phyloP scores from a whole-genome alignment of 2,797 vertebrate species.

The Tenualosa ilisha region DNA sequence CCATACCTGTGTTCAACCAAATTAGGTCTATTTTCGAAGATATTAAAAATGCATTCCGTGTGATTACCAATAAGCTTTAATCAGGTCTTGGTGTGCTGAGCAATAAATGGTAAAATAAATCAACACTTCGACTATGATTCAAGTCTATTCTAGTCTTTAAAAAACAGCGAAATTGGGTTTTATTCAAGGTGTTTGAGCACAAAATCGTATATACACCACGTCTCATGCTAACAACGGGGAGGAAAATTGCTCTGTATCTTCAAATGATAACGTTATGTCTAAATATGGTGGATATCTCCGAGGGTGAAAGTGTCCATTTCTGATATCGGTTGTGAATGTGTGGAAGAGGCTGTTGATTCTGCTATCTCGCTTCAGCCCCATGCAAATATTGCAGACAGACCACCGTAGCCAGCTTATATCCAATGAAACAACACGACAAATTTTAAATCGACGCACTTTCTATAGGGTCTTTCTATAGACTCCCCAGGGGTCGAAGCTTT shows the following conservation, averaged over 20 bases:
- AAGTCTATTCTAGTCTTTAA: neutral
- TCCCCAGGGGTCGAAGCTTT: neutral
- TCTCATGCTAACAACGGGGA: neutral
- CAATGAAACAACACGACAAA: constrained; percentile 1
- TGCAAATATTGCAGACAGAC: neutral
- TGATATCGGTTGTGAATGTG: neutral
- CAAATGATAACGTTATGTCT: neutral
- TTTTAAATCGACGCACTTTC: neutral
- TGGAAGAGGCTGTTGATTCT: neutral
- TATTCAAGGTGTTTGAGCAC: neutral
- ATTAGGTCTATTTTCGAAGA: neutral
- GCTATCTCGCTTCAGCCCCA: neutral
- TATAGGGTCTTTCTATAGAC: constrained; percentile 27
- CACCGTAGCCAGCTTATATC: neutral
- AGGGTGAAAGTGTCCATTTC: constrained; percentile 4
- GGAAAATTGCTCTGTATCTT: neutral
- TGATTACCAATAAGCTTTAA: too few relatives aligned
- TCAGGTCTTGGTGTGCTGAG: neutral
- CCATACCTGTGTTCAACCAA: too few relatives aligned
- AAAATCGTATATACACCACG: neutral
- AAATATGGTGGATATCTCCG: neutral
- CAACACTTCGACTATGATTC: too few relatives aligned
- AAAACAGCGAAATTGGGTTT: neutral
- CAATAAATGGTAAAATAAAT: neutral
- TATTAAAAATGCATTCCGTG: neutral